Evolutionary conservation across 2,113 vertebrate species (phyloP), one percentile per base, ranked within the genome.

Genomic region (Odontesthes bonariensis): DNA sequence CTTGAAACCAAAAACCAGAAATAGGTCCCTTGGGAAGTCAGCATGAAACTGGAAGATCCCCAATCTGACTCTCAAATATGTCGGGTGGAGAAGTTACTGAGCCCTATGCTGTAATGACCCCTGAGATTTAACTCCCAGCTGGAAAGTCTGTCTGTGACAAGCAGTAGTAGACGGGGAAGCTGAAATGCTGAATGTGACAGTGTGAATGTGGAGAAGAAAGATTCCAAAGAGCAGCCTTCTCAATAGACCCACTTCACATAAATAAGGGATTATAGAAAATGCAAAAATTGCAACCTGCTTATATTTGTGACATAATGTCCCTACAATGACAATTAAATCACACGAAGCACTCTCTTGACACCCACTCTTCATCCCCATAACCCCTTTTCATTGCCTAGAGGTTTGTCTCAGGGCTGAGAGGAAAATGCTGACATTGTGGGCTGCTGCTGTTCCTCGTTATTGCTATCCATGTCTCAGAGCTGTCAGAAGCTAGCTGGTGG

Each of bases 401-500:
- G 92, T 93, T 94, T 91, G 92, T 96, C 93, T 92, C 62, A 81
- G 90, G 79, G 92, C 94, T 88, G 92, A 92, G 93, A 84, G 94
- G 94, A 94, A 94, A 95, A 89, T 70, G 89, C 94, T 96, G 94
- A 95, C 94, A 94, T 86, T 84, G 94, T 91, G 91, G 60, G 73
- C 73, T 58, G 84, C 81, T 87, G 84, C 78, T 84, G 83, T 20
- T 93, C 92, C 95, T 96, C 93, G 92, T 97, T 97, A 96, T 95
- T 96, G 95, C 84, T 64, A 66, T 73, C 72, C 69, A 75, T 94
- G 77, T 96, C 95, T 95, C 94, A 89, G 91, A 95, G 91, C 95
- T 96, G 95, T 96, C 96, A 96, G 78, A 70, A 73, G 71, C 40
- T 95, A 82, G 91, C 91, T 92, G 92, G 91, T 94, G 92, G 95